phyloP scores from a whole-genome alignment of 2,113 vertebrate species.

The Centropus unirufus region DNA sequence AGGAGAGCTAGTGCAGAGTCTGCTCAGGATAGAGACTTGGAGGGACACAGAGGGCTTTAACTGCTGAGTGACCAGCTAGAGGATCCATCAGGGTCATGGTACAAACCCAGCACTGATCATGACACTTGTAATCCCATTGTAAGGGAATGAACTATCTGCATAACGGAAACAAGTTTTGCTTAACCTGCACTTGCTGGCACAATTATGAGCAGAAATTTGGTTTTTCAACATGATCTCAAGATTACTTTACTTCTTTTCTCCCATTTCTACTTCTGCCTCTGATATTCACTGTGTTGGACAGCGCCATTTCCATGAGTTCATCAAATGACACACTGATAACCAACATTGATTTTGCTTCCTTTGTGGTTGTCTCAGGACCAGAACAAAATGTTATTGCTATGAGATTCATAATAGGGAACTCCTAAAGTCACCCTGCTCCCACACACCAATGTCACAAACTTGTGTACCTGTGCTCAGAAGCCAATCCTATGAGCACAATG shows the following conservation, averaged over 20 bases:
- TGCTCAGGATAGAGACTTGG: not conserved
- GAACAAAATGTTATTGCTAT: not conserved
- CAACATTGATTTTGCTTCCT: not conserved
- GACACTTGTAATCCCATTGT: not conserved
- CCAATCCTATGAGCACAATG: not conserved
- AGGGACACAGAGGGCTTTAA: not conserved
- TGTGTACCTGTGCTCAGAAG: not conserved
- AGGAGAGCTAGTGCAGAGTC: not conserved
- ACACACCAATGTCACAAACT: not conserved
- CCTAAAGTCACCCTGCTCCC: not conserved
- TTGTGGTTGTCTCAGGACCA: not conserved
- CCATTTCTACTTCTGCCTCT: not conserved
- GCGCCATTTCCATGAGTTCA: not conserved
- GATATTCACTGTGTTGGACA: accelerated
- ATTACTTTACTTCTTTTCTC: not conserved
- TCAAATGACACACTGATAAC: not conserved
- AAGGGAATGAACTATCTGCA: not conserved
- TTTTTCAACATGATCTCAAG: not conserved
- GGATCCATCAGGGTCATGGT: not conserved
- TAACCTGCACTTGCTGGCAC: not conserved
- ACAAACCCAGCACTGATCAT: not conserved
- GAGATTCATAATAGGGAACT: not conserved
- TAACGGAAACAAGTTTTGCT: not conserved
- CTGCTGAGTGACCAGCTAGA: not conserved
- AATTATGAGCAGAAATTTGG: not conserved